Evolutionary conservation across 2,888 invertebrate genomes (phyloP), one percentile per base, ranked within the genome.

Genomic region (Latheticus oryzae): DNA sequence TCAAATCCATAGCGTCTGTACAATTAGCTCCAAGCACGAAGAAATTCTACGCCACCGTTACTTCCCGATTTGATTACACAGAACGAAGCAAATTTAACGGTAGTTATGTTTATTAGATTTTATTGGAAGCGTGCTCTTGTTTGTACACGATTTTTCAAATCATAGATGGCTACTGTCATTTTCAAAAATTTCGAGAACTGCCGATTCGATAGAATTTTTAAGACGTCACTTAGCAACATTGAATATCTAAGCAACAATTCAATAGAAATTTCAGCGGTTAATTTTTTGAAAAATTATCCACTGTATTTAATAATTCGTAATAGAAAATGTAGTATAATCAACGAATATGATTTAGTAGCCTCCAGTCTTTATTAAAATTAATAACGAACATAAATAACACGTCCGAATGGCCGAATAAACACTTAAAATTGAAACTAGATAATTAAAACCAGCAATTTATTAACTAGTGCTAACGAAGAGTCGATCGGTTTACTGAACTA

Each of bases 301-400:
- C 50, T 53, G 30, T 54, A 45, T 53, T 35, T 37, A 54, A 47
- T n/a, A n/a, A n/a, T n/a, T n/a, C n/a, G n/a, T n/a, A n/a, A n/a
- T n/a, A n/a, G n/a, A n/a, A n/a, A n/a, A n/a, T n/a, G n/a, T n/a
- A 17, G 52, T 26, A 43, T 57, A 57, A 58, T 57, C 43, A 45
- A 52, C 57, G 38, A 37, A 52, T 48, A 53, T 58, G 58, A 58
- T 58, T 58, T 53, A 58, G 53, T 53, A 53, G 58, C 58, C 58
- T 48, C 58, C 38, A 53, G 58, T 58, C 47, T 58, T 58, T 58
- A 58, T 58, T 58, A 58, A 58, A 58, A 58, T 58, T 58, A 58
- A 58, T 58, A 58, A 58, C 58, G 40, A 40, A 58, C 53, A 58
- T 58, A 58, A 58, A 58, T 58, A 53, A 58, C 58, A 58, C 58